Conservation (phyloP, 1,140 invertebrate genomes). For the Bombus pascuorum region DNA sequence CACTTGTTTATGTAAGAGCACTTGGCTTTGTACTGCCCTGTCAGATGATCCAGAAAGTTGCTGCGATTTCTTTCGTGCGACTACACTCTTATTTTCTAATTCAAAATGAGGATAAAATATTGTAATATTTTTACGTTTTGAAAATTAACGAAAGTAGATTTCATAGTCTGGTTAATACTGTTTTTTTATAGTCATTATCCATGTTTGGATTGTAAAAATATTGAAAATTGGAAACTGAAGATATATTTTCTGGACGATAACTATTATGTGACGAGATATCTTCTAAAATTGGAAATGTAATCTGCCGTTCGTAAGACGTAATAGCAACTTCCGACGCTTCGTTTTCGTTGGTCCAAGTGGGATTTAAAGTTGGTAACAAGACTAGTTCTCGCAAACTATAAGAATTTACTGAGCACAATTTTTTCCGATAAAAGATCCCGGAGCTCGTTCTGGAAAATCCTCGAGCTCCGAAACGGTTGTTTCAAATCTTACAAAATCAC, state of each 20-base stretch:
- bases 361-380: not conserved
- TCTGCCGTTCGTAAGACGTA: not conserved
- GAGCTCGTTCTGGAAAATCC: not conserved
- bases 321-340: not conserved
- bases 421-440: not conserved
- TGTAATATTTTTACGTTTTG: too few species aligned
- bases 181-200: not conserved
- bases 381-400: too few species aligned
- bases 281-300: not conserved
- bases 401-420: not conserved
- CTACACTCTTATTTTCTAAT: not conserved
- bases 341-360: not conserved
- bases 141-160: too few species aligned
- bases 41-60: not conserved
- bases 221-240: too few species aligned
- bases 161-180: not conserved
- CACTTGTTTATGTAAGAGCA: not conserved
- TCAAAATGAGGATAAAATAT: too few species aligned
- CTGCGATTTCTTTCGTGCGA: not conserved
- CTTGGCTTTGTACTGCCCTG: not conserved
- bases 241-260: too few species aligned
- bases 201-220: too few species aligned
- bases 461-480: not conserved
- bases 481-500: not conserved
- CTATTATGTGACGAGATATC: too few species aligned